Percentiles rank a stretch among this genome's conserved stretches.
Evolutionary conservation across 2,113 vertebrate genomes (phyloP).

Genomic region (Climacteris rufus): DNA sequence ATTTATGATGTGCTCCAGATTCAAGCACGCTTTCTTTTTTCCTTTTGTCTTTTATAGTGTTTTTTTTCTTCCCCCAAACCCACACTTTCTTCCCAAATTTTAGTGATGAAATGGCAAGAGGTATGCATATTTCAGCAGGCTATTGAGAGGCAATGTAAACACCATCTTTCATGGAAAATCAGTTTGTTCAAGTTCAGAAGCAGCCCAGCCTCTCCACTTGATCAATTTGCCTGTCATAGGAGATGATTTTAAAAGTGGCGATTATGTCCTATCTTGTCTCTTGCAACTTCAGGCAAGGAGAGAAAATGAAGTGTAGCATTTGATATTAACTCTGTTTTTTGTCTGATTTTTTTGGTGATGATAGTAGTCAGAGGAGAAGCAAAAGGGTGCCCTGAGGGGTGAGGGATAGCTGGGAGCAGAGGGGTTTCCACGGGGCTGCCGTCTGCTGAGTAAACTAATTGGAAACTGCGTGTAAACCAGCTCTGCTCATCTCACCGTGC

Average conservation of each 20-base stretch:
- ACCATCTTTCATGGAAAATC: background rate
- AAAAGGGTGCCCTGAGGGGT: background rate
- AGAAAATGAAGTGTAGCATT: background rate
- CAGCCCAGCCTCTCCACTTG: background rate
- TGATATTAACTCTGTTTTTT: background rate
- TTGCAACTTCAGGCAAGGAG: background rate
- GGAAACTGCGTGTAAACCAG: background rate
- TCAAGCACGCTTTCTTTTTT: background rate
- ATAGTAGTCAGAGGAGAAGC: background rate
- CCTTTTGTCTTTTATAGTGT: background rate
- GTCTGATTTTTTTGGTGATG: background rate
- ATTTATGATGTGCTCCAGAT: constrained; percentile 50
- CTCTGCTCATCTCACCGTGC: background rate
- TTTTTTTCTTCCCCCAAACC: background rate
- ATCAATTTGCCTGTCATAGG: constrained; percentile 54
- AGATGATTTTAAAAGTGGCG: constrained; percentile 26
- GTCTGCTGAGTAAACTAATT: background rate
- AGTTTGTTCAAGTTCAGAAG: background rate
- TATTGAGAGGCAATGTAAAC: background rate
- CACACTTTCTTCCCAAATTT: background rate
- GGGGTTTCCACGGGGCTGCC: background rate
- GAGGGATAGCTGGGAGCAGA: background rate
- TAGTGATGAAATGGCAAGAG: background rate
- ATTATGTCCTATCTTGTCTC: constrained; percentile 6
- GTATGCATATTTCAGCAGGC: background rate